phyloP scores from a whole-genome alignment of 2,888 invertebrate genomes.

The Agonopterix alstromeriana region DNA sequence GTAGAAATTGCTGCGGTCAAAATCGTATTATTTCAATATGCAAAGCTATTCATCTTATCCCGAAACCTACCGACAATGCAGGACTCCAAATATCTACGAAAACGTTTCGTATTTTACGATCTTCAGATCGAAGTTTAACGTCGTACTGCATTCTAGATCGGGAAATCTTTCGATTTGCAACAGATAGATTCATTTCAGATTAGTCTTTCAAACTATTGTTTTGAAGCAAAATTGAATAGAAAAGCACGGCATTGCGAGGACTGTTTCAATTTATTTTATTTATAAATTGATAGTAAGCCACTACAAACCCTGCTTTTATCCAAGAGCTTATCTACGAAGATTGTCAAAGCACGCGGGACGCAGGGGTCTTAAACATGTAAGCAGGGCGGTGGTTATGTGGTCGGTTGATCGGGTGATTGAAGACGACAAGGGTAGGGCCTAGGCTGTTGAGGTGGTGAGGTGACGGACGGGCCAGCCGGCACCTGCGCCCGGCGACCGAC shows the following conservation, averaged over 20 bases:
- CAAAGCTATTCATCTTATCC: conserved; percentile 23
- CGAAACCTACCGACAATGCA: background rate
- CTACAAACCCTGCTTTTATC: no score
- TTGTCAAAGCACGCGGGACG: no score
- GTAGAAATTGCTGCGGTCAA: conserved; percentile 19
- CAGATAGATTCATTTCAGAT: no score
- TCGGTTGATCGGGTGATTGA: conserved; percentile 37
- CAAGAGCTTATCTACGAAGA: no score
- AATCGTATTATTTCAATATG: conserved; percentile 27
- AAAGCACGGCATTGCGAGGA: no score
- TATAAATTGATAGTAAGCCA: no score
- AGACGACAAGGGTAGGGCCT: conserved; percentile 28
- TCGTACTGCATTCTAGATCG: conserved; percentile 1
- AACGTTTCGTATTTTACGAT: conserved; percentile 2
- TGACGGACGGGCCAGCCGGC: conserved; percentile 27
- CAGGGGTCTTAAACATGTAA: background rate
- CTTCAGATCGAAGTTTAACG: conserved; percentile 3
- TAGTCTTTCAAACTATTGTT: no score
- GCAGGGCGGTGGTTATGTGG: conserved; percentile 21
- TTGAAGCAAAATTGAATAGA: no score
- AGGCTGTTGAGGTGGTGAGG: conserved; percentile 8
- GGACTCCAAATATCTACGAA: conserved; percentile 4
- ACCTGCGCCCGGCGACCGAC: conserved; percentile 49
- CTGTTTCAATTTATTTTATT: no score
- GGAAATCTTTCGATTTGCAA: background rate